A percentile compares a stretch with the other conserved stretches of the same genome.
Evolutionary conservation across 1,140 invertebrate genomes (phyloP).

Genomic region (Dermatophagoides farinae): DNA sequence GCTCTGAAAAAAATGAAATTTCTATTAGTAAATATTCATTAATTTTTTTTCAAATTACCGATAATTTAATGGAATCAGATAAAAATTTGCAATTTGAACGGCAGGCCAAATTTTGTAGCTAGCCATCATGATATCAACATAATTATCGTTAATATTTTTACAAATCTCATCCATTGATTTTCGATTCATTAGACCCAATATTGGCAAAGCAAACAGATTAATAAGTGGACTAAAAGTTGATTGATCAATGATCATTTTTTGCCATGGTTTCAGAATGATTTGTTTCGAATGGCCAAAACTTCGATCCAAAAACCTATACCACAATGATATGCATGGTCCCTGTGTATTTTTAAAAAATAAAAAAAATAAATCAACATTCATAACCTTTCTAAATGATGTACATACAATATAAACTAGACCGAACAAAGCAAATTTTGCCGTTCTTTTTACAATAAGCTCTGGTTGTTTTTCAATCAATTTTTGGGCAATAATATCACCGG

Average conservation of each 20-base stretch:
- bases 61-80: conserved; percentile 12
- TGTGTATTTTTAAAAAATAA: background rate
- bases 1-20: background rate
- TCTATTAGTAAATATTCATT: background rate
- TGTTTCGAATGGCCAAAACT: background rate
- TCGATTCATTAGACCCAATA: conserved; percentile 6
- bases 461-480: conserved; percentile 5
- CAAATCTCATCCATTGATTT: background rate
- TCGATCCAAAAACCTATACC: conserved; percentile 7
- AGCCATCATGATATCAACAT: conserved; percentile 6
- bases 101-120: conserved; percentile 13
- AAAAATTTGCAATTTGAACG: conserved; percentile 10
- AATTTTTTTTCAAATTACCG: background rate
- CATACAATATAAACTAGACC: conserved; percentile 4
- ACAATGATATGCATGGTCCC: conserved; percentile 2
- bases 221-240: background rate
- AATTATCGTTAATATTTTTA: background rate
- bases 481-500: conserved; percentile 8
- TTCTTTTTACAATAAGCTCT: background rate
- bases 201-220: background rate
- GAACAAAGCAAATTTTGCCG: conserved; percentile 2
- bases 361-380: background rate
- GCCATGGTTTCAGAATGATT: background rate
- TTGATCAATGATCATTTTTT: conserved; percentile 1
- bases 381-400: background rate